Base-by-base conservation (phyloP, 2,113 vertebrate species). In the Triplophysa dalaica region DNA sequence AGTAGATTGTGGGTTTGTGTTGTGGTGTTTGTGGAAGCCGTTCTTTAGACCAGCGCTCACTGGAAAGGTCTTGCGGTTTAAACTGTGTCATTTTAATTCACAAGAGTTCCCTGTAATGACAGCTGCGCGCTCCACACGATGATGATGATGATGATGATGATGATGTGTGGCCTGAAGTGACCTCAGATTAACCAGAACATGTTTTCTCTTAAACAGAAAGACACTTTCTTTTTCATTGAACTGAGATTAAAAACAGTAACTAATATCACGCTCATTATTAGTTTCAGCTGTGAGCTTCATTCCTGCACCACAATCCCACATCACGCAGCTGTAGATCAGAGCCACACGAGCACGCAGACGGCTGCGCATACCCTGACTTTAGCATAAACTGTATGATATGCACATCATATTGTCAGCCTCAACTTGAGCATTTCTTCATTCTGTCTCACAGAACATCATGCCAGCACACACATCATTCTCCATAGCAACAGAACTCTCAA, bases 381-480 rank as follows among this genome's bases (percentile, higher is more conserved):
- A 58, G 54, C 16, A 52, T 16, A 52, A 1, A 16, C 50, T 52
- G 16, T 56, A 19, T 14, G 12, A 38, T 43, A 38, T 2, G 8
- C 41, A 10, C 10, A 43, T 43, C 41, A 43, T 43, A 38, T 38
- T 38, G 6, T 8, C 33, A 33, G 33, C 33, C 38, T 22, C 79
- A 22, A 13, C 22, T 67, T 21, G 26, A 11, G 41, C 24, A 65
- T 70, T 4, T 22, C 4, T 70, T 29, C 48, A n/a, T 38, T 19
- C 63, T 77, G 76, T 54, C 63, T 80, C 68, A 74, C 88, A 98
- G 97, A 92, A 45, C 89, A 86, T 73, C 85, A 90, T 48, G 77
- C 86, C 52, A 90, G 89, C 86, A 88, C 61, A 84, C 84, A 80
- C 33, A 81, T 87, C 68, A 85, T 86, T 74, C 85, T 88, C 79